phyloP scores from a whole-genome alignment of 2,797 vertebrate genomes.

The Natrix natrix region DNA sequence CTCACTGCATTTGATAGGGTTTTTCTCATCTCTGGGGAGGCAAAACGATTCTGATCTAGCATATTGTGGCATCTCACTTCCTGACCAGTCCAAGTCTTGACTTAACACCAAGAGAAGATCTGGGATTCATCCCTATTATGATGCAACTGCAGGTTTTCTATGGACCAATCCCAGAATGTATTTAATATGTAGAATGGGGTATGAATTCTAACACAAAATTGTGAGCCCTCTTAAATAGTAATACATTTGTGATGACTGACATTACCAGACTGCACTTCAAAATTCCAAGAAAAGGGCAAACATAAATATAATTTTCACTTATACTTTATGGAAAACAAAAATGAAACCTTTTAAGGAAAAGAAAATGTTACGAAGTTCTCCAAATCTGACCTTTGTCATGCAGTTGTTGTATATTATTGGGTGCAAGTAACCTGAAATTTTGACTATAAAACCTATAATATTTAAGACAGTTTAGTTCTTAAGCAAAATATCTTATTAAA shows the following conservation, averaged over 20 bases:
- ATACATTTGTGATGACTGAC: neutral
- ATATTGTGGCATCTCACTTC: neutral
- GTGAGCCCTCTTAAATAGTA: neutral
- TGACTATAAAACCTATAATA: neutral
- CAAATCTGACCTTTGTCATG: neutral
- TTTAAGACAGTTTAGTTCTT: neutral
- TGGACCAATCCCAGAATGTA: neutral
- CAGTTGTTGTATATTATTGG: neutral
- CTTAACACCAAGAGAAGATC: neutral
- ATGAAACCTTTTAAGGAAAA: neutral
- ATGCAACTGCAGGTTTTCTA: neutral
- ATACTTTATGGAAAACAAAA: slow-evolving; percentile 1
- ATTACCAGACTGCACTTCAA: neutral
- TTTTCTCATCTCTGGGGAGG: neutral
- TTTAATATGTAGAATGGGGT: neutral
- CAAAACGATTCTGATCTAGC: neutral
- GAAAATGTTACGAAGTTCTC: neutral
- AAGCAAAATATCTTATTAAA: neutral
- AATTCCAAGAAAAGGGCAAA: slow-evolving; percentile 12
- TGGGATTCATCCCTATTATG: neutral
- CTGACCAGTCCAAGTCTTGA: neutral
- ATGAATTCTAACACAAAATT: neutral
- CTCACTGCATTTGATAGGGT: neutral
- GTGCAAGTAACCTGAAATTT: neutral
- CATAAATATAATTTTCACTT: slow-evolving; percentile 13